Evolutionary conservation across 2,797 vertebrate genomes (phyloP), one percentile per base, ranked within the genome.

Genomic region (Pterois miles): DNA sequence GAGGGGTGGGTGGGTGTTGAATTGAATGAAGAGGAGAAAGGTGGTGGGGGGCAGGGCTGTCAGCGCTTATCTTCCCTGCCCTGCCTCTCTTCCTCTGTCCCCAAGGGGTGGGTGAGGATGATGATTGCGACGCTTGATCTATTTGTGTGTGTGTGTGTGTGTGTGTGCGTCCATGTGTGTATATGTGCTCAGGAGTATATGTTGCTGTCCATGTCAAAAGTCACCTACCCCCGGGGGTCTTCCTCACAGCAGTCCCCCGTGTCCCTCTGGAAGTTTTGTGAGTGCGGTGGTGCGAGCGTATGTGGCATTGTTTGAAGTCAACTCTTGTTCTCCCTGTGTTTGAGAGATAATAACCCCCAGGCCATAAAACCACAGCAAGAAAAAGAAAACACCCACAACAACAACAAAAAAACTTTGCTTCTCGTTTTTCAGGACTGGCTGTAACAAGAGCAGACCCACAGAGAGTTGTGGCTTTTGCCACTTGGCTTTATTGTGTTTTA

Each of bases 141-240:
- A 38, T 83, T 57, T 80, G 13, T 78, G 54, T 23, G 69, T 18
- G 27, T 58, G 65, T 80, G 78, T 71, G 34, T 36, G 58, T 43
- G 38, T 65, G 46, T 54, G 65, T 57, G 64, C 50, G 64, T 65
- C 67, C 40, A 46, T 43, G 65, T 80, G 62, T 56, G 60, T 65
- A 80, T 65, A 82, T 73, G 69, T 68, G 46, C 84, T 85, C 57
- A 29, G 65, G 68, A 78, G 85, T 78, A 84, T 93, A 91, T 89
- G 91, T 86, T 84, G 88, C 85, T 13, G 64, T 81, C 82, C 74
- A 69, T 92, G 92, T 95, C 92, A 94, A 89, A 93, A 93, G 92
- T 92, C 92, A 90, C 76, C 36, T 74, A 83, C 64, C 89, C 89
- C 54, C 85, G n/a, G 9, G 75, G 84, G 89, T 57, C 63, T 82